Evolutionary conservation across 64 coral and sea anemone genomes (phyloP), one percentile per base, ranked within the genome.

Genomic region (Orbicella faveolata): DNA sequence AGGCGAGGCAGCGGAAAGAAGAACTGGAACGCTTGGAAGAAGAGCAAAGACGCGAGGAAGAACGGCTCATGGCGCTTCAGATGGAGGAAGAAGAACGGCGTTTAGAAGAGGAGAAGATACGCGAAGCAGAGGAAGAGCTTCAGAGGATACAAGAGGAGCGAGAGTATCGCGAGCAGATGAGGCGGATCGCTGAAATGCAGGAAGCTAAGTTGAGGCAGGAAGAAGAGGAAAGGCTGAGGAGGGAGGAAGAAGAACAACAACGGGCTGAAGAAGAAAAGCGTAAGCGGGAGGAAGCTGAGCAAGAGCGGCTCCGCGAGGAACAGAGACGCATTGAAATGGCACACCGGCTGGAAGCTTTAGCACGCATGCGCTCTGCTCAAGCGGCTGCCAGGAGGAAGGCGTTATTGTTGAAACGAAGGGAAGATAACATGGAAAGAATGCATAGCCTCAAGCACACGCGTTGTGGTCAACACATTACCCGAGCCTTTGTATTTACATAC

Each of bases 101-200:
- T 39, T 55, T 95, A 6, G 96, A 98, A 76, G 93, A 98, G 21
- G 93, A 87, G 23, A 90, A 93, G 36, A 87, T 98, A 19, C 90
- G 96, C 26, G 96, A 95, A 63, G 96, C 93, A 1, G 96, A 98
- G 39, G 96, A 98, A 79, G 96, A 94, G 36, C 74, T 98, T 5
- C 82, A 61, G 34, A 81, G 96, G 36, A 73, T 98, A 53, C 90
- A 92, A 79, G 90, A 94, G 80, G 96, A 98, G 21, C 93, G 96
- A 48, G 93, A 95, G 81, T 90, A 90, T 75, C 83, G 80, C 11
- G 96, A 98, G 30, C 93, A 98, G 83, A 98, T 98, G 96, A 78
- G 96, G 64, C 87, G 87, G 61, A 98, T 98, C 30, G 96, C 96
- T 23, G 96, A 98, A 88, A 87, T 75, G 37, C 93, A 95, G 83